Conservation (phyloP, 2,888 invertebrate species). For the Hypsopygia costalis region DNA sequence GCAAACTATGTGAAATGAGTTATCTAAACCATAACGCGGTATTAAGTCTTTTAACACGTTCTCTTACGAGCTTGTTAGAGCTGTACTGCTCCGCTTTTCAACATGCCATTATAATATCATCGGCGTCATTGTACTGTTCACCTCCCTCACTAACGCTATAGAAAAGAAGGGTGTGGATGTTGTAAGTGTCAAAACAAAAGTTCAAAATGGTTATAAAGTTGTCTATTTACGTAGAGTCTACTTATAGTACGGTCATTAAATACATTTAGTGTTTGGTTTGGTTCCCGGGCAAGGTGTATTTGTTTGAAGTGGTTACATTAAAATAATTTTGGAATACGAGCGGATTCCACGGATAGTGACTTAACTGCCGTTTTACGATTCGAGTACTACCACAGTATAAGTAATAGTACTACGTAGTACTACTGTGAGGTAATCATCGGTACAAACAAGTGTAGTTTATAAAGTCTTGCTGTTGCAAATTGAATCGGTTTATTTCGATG, state of each 20-base stretch:
- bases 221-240: conserved; percentile 43
- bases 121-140: conserved; percentile 30
- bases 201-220: conserved; percentile 41
- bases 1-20: conserved; percentile 30
- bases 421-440: not conserved
- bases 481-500: too few relatives aligned
- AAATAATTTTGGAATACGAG: conserved; percentile 19
- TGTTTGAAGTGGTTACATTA: conserved; percentile 25
- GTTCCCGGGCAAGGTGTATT: conserved; percentile 19
- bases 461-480: too few relatives aligned
- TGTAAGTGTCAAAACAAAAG: conserved; percentile 22
- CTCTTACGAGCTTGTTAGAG: conserved; percentile 34
- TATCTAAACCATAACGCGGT: conserved; percentile 29
- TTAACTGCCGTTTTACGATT: not conserved
- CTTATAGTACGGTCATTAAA: conserved; percentile 40
- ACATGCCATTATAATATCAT: conserved; percentile 30
- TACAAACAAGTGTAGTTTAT: too few relatives aligned
- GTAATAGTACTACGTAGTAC: too few relatives aligned
- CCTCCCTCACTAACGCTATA: conserved; percentile 34
- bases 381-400: too few relatives aligned
- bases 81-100: conserved; percentile 30
- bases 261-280: conserved; percentile 21
- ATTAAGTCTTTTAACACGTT: conserved; percentile 36
- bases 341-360: not conserved
- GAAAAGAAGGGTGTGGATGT: conserved; percentile 26